phyloP scores from a whole-genome alignment of 2,888 invertebrate genomes.

The Spodoptera picta region DNA sequence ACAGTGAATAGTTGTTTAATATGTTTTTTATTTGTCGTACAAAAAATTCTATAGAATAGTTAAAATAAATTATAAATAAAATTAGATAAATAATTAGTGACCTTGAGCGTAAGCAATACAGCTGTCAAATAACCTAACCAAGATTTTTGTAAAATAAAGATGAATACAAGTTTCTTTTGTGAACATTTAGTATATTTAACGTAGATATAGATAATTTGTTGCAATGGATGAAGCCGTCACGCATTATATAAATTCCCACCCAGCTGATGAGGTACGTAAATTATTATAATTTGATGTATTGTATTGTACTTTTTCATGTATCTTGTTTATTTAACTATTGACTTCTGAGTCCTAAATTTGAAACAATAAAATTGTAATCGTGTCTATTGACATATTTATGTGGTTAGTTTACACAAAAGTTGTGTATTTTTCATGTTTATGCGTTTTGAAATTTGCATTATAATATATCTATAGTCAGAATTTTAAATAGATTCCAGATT shows the following conservation, averaged over 20 bases:
- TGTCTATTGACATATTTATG: too few relatives aligned
- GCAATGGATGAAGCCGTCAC: slow-evolving; percentile 84
- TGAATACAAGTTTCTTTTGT: slow-evolving; percentile 59
- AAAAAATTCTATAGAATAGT: slow-evolving; percentile 3
- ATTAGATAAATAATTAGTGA: slow-evolving; percentile 56
- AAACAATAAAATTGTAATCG: too few relatives aligned
- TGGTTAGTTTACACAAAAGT: too few relatives aligned
- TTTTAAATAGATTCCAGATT: too few relatives aligned
- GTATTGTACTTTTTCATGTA: not conserved
- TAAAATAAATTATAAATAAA: slow-evolving; percentile 8
- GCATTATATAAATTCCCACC: slow-evolving; percentile 83
- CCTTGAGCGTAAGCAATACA: slow-evolving; percentile 64
- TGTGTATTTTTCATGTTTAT: too few relatives aligned
- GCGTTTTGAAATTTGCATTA: too few relatives aligned
- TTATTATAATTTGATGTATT: not conserved
- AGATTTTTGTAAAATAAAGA: slow-evolving; percentile 39
- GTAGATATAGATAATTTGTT: slow-evolving; percentile 72
- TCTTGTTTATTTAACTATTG: slow-evolving; percentile 10
- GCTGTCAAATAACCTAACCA: slow-evolving; percentile 66
- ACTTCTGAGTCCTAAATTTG: not conserved
- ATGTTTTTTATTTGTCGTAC: slow-evolving; percentile 5
- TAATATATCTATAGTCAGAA: too few relatives aligned
- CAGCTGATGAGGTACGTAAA: slow-evolving; percentile 73
- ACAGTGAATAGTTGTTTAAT: slow-evolving; percentile 1
- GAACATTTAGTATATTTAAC: slow-evolving; percentile 45